A percentile compares a stretch with the other conserved stretches of the same genome.
Evolutionary conservation across 1,140 invertebrate genomes (phyloP).

Genomic region (Pseudomyrmex gracilis): DNA sequence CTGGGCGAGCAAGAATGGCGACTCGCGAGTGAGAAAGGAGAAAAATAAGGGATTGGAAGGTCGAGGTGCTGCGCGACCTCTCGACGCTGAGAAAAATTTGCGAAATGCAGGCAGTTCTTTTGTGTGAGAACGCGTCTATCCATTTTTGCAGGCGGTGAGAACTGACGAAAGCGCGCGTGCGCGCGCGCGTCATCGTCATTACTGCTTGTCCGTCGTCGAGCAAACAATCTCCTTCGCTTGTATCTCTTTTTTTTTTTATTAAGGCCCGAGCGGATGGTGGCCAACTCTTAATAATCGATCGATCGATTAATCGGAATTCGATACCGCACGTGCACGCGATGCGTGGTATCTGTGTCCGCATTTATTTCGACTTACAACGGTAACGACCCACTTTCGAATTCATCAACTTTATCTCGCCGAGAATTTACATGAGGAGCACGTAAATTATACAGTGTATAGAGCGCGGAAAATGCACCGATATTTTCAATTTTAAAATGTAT

Average conservation of each 20-base stretch:
- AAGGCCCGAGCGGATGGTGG: conserved; percentile 69
- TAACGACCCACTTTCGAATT: conserved; percentile 36
- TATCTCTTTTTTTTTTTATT: conserved; percentile 82
- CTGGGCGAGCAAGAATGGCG: conserved; percentile 64
- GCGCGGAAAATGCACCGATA: neutral
- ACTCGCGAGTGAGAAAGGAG: conserved; percentile 33
- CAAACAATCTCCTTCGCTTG: conserved; percentile 66
- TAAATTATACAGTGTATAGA: neutral
- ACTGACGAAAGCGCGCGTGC: conserved; percentile 57
- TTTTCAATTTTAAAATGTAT: conserved; percentile 2
- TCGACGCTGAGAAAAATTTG: conserved; percentile 60
- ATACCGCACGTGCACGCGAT: conserved; percentile 74
- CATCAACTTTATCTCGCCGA: conserved; percentile 34
- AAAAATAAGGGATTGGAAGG: conserved; percentile 52
- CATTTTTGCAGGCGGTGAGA: conserved; percentile 63
- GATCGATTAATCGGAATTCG: conserved; percentile 85
- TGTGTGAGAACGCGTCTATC: conserved; percentile 66
- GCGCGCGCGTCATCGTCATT: conserved; percentile 26
- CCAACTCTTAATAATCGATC: conserved; percentile 74
- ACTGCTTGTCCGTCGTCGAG: conserved; percentile 69
- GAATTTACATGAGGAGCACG: conserved; percentile 10
- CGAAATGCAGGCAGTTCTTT: conserved; percentile 69
- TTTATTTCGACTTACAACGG: conserved; percentile 34
- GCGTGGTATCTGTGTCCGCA: conserved; percentile 2
- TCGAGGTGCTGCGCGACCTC: conserved; percentile 5